Conservation (phyloP, 2,113 vertebrate genomes). For the Steatornis caripensis region DNA sequence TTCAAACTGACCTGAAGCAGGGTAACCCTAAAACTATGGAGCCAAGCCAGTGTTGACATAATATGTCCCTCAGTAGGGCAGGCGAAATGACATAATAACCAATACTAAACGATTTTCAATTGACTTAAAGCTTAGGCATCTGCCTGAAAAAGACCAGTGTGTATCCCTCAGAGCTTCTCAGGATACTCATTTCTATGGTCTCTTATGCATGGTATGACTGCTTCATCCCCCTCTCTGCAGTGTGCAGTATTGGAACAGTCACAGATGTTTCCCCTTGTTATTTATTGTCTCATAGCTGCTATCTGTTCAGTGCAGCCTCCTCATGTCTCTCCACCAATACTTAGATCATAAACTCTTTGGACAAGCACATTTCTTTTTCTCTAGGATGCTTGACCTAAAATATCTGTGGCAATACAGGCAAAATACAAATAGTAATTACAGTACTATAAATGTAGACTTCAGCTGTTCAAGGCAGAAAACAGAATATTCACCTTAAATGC, state of each 20-base stretch:
- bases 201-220: not conserved
- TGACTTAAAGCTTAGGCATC: not conserved
- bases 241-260: not conserved
- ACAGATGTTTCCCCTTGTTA: slow-evolving; percentile 32
- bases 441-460: not conserved
- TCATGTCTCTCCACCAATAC: not conserved
- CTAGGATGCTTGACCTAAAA: not conserved
- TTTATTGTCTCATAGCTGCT: slow-evolving; percentile 12
- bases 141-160: not conserved
- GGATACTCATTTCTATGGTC: not conserved
- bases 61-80: rapidly evolving
- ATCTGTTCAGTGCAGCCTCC: not conserved
- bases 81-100: not conserved
- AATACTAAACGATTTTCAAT: not conserved
- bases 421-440: not conserved
- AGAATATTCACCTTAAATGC: not conserved
- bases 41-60: not conserved
- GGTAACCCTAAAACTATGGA: not conserved
- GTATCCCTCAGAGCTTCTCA: not conserved
- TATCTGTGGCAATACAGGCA: not conserved
- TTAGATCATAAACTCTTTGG: not conserved
- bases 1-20: not conserved
- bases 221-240: not conserved
- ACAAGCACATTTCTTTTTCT: not conserved
- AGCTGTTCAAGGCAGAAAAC: not conserved